These are phyloP conservation scores for Catostylus mosaicus DNA, from an alignment of 30 jellyfish, hydroid and myxozoan species.

Conservation along the genomic window DNA sequence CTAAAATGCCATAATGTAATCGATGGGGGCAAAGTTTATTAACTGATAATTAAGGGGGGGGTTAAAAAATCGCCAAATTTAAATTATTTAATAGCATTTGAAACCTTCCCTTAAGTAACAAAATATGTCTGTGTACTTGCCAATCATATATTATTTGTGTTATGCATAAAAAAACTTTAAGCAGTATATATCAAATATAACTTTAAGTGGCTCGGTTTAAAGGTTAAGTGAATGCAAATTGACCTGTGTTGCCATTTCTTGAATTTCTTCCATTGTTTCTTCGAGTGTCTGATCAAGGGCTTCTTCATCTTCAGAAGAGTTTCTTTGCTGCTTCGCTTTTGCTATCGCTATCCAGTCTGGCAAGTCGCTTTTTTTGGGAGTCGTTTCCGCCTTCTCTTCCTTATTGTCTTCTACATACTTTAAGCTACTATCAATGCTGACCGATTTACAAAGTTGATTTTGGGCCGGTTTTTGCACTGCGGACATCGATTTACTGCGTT, in stretches of 20 bases:
- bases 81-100: too few relatives aligned
- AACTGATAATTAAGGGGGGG: too few relatives aligned
- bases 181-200: too few relatives aligned
- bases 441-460: constrained; percentile 11
- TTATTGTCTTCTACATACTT: not conserved
- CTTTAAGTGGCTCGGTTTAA: too few relatives aligned
- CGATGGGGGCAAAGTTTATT: too few relatives aligned
- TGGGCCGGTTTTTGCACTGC: constrained; percentile 15
- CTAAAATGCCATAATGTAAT: too few relatives aligned
- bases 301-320: constrained; percentile 40
- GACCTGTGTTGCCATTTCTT: constrained; percentile 33
- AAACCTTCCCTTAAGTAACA: too few relatives aligned
- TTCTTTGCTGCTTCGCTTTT: constrained; percentile 53
- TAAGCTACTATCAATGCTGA: constrained; percentile 18
- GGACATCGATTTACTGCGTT: constrained; percentile 57
- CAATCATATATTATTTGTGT: too few relatives aligned
- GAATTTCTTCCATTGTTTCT: constrained; percentile 31
- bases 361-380: constrained; percentile 1
- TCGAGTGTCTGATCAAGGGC: constrained; percentile 16
- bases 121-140: too few relatives aligned
- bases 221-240: too few relatives aligned
- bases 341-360: constrained; percentile 84
- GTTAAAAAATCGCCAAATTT: too few relatives aligned
- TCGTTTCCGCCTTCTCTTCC: not conserved
- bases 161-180: too few relatives aligned